These are phyloP conservation scores for Natrix natrix DNA, from an alignment of 2,797 vertebrate species.

Conservation along the genomic window DNA sequence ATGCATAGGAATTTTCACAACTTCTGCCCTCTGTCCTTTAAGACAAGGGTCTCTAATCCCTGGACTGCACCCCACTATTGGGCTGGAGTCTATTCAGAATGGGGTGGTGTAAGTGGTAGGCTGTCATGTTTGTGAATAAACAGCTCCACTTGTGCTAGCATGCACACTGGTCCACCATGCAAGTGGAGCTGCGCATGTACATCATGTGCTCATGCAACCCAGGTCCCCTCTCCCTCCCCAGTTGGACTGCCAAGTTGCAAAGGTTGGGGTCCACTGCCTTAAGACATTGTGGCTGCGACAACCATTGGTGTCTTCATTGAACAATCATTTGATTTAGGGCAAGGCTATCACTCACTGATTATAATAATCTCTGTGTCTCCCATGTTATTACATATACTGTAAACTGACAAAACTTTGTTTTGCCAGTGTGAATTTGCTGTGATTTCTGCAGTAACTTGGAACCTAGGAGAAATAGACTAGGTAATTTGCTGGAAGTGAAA, in stretches of 20 bases:
- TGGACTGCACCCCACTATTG: rapidly evolving
- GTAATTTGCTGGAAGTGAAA: neutral
- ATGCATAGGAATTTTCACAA: neutral
- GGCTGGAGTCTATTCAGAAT: neutral
- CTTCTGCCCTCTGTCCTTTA: neutral
- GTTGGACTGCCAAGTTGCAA: neutral
- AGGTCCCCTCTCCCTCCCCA: no score
- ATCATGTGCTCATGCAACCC: neutral
- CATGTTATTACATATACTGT: neutral
- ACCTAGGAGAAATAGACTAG: neutral
- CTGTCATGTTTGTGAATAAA: neutral
- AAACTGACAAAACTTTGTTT: neutral
- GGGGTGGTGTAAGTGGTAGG: rapidly evolving
- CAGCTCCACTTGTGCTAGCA: neutral
- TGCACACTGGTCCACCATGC: neutral
- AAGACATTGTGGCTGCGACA: neutral
- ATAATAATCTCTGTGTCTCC: neutral
- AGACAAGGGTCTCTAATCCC: neutral
- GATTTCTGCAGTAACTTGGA: neutral
- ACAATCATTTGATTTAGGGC: neutral
- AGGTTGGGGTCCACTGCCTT: neutral
- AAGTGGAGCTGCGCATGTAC: neutral
- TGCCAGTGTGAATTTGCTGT: neutral
- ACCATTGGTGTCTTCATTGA: neutral
- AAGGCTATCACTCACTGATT: neutral